These are phyloP conservation scores for Celastrina argiolus DNA, from an alignment of 2,888 invertebrate genomes.

Conservation along the genomic window DNA sequence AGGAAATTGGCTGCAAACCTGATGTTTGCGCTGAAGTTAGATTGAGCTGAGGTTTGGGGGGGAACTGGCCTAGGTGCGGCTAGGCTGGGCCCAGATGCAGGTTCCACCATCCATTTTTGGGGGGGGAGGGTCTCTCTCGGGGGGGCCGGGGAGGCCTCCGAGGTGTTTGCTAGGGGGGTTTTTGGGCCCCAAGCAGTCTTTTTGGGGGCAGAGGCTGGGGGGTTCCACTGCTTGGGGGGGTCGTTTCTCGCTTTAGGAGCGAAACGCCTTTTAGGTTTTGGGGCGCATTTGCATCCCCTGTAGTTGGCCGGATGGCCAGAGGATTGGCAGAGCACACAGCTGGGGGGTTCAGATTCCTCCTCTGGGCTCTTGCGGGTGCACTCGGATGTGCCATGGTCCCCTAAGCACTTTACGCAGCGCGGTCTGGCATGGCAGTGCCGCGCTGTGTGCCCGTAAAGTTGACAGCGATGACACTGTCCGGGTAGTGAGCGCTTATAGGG, in stretches of 20 bases:
- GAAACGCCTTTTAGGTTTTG: too few relatives aligned
- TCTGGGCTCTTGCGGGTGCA: background rate
- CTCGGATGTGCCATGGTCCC: background rate
- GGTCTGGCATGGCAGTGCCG: slow-evolving; percentile 6
- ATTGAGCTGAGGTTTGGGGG: too few relatives aligned
- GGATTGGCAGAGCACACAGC: slow-evolving; percentile 13
- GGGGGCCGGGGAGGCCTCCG: too few relatives aligned
- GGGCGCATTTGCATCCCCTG: too few relatives aligned
- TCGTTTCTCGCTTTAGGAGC: too few relatives aligned
- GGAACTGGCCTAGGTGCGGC: background rate
- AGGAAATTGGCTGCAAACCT: too few relatives aligned
- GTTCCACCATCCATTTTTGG: slow-evolving; percentile 13
- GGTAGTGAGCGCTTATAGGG: background rate
- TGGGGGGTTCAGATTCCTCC: slow-evolving; percentile 15
- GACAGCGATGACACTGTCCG: slow-evolving; percentile 22
- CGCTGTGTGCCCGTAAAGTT: slow-evolving; percentile 22
- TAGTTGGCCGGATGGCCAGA: too few relatives aligned
- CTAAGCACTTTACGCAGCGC: slow-evolving; percentile 6
- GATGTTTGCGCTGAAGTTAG: too few relatives aligned
- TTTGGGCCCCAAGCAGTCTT: too few relatives aligned
- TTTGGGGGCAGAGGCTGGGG: too few relatives aligned
- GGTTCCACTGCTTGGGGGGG: too few relatives aligned
- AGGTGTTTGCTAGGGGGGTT: too few relatives aligned
- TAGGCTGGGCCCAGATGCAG: background rate
- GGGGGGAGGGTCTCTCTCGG: background rate